Conservation (phyloP, 2,888 invertebrate species). For the Camponotus fellah region DNA sequence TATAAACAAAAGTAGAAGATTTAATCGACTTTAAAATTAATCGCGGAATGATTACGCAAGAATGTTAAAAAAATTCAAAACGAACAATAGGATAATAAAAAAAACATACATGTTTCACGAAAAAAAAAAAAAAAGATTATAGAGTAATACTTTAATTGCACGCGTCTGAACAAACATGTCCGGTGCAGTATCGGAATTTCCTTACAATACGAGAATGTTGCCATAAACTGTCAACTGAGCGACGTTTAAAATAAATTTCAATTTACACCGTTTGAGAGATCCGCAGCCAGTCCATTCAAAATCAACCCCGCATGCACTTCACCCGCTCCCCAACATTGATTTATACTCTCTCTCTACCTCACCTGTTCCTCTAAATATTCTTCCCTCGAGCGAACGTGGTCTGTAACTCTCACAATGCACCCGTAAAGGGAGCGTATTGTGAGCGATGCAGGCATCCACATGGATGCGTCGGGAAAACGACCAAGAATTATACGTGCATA, state of each 20-base stretch:
- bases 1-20: not conserved
- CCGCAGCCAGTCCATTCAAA: not conserved
- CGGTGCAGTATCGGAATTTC: constrained; percentile 9
- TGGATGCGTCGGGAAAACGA: constrained; percentile 32
- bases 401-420: constrained; percentile 25
- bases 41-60: not conserved
- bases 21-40: not conserved
- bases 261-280: constrained; percentile 31
- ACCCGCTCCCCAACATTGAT: constrained; percentile 73
- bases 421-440: constrained; percentile 39
- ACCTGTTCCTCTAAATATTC: constrained; percentile 70
- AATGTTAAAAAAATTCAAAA: not conserved
- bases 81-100: not conserved
- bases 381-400: constrained; percentile 67
- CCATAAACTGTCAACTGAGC: constrained; percentile 6
- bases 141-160: constrained; percentile 8
- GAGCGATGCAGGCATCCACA: constrained; percentile 34
- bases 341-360: constrained; percentile 70
- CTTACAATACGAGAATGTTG: not conserved
- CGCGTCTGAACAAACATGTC: constrained; percentile 8
- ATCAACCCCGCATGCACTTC: constrained; percentile 16
- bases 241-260: constrained; percentile 42
- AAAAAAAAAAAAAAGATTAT: not conserved
- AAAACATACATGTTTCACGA: not conserved
- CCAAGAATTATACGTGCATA: constrained; percentile 48